phyloP scores from a whole-genome alignment of 2,113 vertebrate genomes.

The Salvelinus fontinalis region DNA sequence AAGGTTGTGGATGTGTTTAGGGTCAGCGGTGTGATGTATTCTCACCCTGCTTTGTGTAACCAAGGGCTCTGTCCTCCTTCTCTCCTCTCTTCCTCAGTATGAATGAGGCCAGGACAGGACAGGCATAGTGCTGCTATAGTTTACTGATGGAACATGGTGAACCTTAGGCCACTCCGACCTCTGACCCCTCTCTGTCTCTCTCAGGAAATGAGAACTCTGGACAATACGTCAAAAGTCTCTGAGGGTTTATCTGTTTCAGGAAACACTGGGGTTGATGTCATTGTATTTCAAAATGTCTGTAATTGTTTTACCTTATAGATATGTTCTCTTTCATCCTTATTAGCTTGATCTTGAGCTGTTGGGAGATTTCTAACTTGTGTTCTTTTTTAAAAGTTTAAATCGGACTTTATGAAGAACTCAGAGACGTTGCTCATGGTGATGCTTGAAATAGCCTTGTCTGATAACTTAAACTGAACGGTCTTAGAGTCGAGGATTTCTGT shows the following conservation, averaged over 20 bases:
- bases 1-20: constrained; percentile 40
- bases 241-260: not conserved
- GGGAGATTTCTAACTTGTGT: not conserved
- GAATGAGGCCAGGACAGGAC: constrained; percentile 43
- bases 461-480: not conserved
- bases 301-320: not conserved
- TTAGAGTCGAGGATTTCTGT: not conserved
- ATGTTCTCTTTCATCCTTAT: not conserved
- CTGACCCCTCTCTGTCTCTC: constrained; percentile 17
- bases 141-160: constrained; percentile 24
- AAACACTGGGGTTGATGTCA: not conserved
- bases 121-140: constrained; percentile 37
- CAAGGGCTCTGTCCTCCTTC: not conserved
- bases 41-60: constrained; percentile 20
- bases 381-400: not conserved
- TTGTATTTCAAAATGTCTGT: not conserved
- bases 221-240: not conserved
- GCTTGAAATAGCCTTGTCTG: not conserved
- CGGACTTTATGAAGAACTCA: not conserved
- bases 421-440: not conserved
- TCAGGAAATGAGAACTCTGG: constrained; percentile 34
- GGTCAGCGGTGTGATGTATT: constrained; percentile 20
- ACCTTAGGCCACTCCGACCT: constrained; percentile 29
- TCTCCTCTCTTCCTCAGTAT: not conserved
- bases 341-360: no score